A percentile compares a stretch with the other conserved stretches of the same genome.
Evolutionary conservation across 1,140 invertebrate species (phyloP).

Genomic region (Drosophila micromelanica): DNA sequence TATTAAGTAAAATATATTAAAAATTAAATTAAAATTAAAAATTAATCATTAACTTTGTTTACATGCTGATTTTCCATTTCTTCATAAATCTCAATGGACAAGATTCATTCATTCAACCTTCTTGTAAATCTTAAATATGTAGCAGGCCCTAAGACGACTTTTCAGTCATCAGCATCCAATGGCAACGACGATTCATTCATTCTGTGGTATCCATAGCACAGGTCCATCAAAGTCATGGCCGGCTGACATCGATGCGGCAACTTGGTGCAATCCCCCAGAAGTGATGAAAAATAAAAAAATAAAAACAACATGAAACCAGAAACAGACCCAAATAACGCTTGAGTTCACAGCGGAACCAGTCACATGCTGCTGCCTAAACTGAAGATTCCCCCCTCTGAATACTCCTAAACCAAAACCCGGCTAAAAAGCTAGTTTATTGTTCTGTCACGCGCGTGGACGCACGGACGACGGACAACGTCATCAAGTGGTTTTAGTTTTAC

Average conservation of each 20-base stretch:
- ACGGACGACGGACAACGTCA: slow-evolving; percentile 61
- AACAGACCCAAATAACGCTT: slow-evolving; percentile 38
- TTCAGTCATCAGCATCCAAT: slow-evolving; percentile 7
- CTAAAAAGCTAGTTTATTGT: slow-evolving; percentile 59
- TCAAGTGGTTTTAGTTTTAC: slow-evolving; percentile 69
- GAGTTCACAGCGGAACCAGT: slow-evolving; percentile 45
- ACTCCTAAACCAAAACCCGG: too few species aligned
- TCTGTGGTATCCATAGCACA: slow-evolving; percentile 13
- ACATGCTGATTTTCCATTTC: too few species aligned
- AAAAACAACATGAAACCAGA: too few species aligned
- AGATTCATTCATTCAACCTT: not conserved
- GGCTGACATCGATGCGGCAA: not conserved
- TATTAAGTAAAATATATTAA: too few species aligned
- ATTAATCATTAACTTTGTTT: too few species aligned
- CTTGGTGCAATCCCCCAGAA: slow-evolving; percentile 13
- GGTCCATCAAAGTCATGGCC: slow-evolving; percentile 44
- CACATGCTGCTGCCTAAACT: slow-evolving; percentile 38
- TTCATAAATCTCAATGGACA: too few species aligned
- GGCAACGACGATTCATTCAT: slow-evolving; percentile 32
- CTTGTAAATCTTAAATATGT: not conserved
- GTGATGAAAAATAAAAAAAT: too few species aligned
- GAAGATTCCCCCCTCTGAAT: too few species aligned
- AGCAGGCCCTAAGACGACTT: not conserved
- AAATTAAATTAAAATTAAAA: too few species aligned
- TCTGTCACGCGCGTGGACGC: slow-evolving; percentile 68